Base-by-base conservation (phyloP, 1,140 invertebrate genomes). In the Procambarus clarkii region DNA sequence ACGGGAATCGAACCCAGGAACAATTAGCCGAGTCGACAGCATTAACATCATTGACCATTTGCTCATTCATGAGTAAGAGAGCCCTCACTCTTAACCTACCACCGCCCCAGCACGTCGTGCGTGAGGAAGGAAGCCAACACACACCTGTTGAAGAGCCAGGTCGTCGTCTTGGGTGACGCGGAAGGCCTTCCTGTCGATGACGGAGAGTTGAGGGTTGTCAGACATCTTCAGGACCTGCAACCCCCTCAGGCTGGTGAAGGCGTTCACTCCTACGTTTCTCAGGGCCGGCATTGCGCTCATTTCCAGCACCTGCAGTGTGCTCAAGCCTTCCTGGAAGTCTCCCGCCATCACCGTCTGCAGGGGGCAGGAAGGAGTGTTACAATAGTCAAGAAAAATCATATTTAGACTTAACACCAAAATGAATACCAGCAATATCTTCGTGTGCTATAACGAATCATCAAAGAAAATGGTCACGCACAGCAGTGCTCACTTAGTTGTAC, bases 221-320 rank as follows among this genome's bases (percentile, higher is more conserved):
- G 88, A 85, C n/a, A 91, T 21, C 18, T 69, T 48, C 18, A 91
- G 45, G 18, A 85, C 77, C 58, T 86, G 44, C 5, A 91, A 76
- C 3, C 82, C 21, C 2, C 44, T 46, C 15, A 91, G 80, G 9
- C 50, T 69, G 45, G 88, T 86, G 81, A 91, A 91, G 18, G 89
- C 54, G 11, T 85, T 54, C 9, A n/a, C 18, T 18, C 89, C 89
- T 45, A 91, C 76, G 21, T 60, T 80, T 44, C 83, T 44, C 13
- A 91, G 82, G 0, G 54, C 46, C 8, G 89, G 89, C 82, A 91
- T 83, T 8, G 89, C 89, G 13, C 69, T 80, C 74, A 91, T 64
- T 44, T 86, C 74, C 50, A 91, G 82, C 8, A 24, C 60, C 1
- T 76, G 50, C 2, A 91, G 89, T 4, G 82, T 58, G 2, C 13